These are phyloP conservation scores for Beaufortia kweichowensis DNA, from an alignment of 2,113 vertebrate species.

Conservation along the genomic window DNA sequence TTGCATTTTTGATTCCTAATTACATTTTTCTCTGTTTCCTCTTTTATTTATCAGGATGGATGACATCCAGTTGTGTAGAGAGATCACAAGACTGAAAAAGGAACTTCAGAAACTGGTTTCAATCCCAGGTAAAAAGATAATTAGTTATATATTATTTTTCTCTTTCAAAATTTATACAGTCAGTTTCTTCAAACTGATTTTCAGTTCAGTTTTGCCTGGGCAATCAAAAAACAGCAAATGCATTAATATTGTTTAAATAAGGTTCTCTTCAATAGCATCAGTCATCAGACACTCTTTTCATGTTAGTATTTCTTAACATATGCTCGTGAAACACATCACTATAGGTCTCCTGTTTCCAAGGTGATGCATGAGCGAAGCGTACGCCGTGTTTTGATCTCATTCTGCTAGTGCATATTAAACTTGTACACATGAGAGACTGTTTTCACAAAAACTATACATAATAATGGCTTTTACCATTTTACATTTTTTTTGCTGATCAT, in stretches of 20 bases:
- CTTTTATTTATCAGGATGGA: constrained; percentile 79
- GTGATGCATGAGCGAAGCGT: constrained; percentile 15
- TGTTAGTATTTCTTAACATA: constrained; percentile 2
- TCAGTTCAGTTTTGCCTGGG: neutral
- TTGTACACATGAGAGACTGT: neutral
- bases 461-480: neutral
- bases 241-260: neutral
- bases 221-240: neutral
- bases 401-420: neutral
- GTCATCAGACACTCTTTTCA: neutral
- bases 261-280: neutral
- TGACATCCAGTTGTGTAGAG: constrained; percentile 88
- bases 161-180: neutral
- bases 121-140: constrained; percentile 81
- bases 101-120: constrained; percentile 82
- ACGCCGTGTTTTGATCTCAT: neutral
- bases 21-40: constrained; percentile 1
- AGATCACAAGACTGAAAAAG: constrained; percentile 85
- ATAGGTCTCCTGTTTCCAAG: constrained; percentile 40
- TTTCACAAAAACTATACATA: neutral
- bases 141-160: neutral
- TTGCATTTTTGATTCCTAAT: neutral
- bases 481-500: neutral
- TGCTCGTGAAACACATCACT: constrained; percentile 23
- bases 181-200: neutral